Percentiles rank a stretch among this genome's conserved stretches.
These are phyloP conservation scores for Anhinga anhinga DNA, from an alignment of 2,113 vertebrate genomes.

Conservation along the genomic window DNA sequence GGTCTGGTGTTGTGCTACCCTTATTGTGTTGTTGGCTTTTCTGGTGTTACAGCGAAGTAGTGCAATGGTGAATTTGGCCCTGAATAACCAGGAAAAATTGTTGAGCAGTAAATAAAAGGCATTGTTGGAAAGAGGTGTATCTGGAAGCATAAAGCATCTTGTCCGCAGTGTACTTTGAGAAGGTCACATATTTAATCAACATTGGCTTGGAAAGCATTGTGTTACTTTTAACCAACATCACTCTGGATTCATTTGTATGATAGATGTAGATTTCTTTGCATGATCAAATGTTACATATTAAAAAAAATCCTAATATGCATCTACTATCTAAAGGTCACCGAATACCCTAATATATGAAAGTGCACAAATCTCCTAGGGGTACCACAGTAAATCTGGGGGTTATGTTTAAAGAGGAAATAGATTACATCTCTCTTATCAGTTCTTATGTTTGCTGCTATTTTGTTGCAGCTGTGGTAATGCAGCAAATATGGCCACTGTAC, in stretches of 20 bases:
- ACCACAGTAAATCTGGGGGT: not conserved
- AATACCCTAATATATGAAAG: not conserved
- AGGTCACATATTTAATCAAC: not conserved
- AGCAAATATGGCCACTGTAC: conserved; percentile 24
- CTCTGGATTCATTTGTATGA: not conserved
- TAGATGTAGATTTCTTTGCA: not conserved
- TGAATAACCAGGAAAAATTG: not conserved
- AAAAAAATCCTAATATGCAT: not conserved
- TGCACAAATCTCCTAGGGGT: not conserved
- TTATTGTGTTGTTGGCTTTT: not conserved
- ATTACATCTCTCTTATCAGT: not conserved
- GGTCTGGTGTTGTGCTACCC: not conserved
- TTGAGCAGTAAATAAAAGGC: not conserved
- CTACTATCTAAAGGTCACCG: not conserved
- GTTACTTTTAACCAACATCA: not conserved
- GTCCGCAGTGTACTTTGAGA: not conserved
- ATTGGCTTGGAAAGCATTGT: not conserved
- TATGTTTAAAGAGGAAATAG: not conserved
- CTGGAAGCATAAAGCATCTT: not conserved
- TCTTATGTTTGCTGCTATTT: not conserved
- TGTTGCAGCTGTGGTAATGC: not conserved
- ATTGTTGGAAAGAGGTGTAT: not conserved
- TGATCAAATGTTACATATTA: not conserved
- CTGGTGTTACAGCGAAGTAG: not conserved
- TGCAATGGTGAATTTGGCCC: not conserved